Base-by-base conservation (phyloP, 92 coral and sea anemone genomes). In the Zoanthus sociatus region DNA sequence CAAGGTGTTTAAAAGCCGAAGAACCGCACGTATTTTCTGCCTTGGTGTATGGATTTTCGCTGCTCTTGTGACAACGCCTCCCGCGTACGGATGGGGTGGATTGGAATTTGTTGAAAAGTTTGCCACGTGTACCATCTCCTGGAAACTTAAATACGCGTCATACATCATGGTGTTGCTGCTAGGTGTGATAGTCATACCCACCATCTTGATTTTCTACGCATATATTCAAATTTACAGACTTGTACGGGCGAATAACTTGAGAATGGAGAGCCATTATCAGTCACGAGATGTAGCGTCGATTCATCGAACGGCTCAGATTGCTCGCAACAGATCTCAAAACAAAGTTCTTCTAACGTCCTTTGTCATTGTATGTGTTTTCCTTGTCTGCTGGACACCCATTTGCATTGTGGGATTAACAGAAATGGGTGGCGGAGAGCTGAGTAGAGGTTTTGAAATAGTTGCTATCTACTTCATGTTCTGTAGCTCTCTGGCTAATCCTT, bases 1-100 rank as follows among this genome's bases (percentile, higher is more conserved):
- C 11, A 78, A 64, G 66, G 61, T 90, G 45, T 94, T 92, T 77
- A 88, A 93, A 61, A 76, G 70, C 7, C 86, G 83, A 66, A 87
- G 72, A 45, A 79, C 79, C 17, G 89, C 92, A 61, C 63, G 78
- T 14, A 44, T 83, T 5, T 72, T 71, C 42, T 88, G 91, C 56
- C 32, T 74, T 14, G 55, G 83, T 37, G 63, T 91, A 18, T 94
- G 98, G 95, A 63, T 92, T 1, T 47, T 87, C n/a, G 86, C 95
- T 13, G 71, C 90, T 17, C n/a, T 85, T 9, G 85, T 92, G 9
- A 91, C 94, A 14, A 77, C 92, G 10, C 95, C 95, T 63, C 95
- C 94, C 33, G 56, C 83, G 42, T 92, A 94, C 74, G 98, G 98
- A 55, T 94, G 97, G 97, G 97, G 97, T 6, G 86, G 78, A 14